These are phyloP conservation scores for Boleophthalmus pectinirostris DNA, from an alignment of 2,113 vertebrate species.

Conservation along the genomic window DNA sequence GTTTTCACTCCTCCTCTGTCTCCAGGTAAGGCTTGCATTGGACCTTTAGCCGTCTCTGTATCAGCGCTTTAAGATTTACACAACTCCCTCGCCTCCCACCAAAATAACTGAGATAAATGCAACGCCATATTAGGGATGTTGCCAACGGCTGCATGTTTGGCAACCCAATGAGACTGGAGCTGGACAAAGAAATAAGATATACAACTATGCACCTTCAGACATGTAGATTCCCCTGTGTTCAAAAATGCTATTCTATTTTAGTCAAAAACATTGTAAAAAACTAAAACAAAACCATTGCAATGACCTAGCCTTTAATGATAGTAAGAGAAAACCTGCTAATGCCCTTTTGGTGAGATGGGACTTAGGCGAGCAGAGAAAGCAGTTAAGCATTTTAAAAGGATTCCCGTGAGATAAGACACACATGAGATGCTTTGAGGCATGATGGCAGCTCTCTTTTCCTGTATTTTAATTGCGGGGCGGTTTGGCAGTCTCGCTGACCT, in stretches of 20 bases:
- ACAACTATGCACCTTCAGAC: slow-evolving; percentile 34
- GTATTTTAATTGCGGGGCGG: slow-evolving; percentile 73
- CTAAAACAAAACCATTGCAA: slow-evolving; percentile 61
- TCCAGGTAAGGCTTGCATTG: slow-evolving; percentile 46
- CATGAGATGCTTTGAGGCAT: slow-evolving; percentile 71
- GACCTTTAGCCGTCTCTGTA: slow-evolving; percentile 40
- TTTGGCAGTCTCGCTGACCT: slow-evolving; percentile 69
- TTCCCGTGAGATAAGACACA: slow-evolving; percentile 67
- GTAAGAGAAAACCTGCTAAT: slow-evolving; percentile 68
- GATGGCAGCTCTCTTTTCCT: slow-evolving; percentile 48
- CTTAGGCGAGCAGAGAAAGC: slow-evolving; percentile 56
- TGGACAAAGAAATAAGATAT: slow-evolving; percentile 13
- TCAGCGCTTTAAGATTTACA: slow-evolving; percentile 48
- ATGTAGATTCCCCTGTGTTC: slow-evolving; percentile 31
- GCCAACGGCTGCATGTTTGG: slow-evolving; percentile 50
- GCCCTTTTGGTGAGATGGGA: slow-evolving; percentile 64
- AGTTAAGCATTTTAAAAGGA: slow-evolving; percentile 58
- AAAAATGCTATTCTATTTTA: slow-evolving; percentile 23
- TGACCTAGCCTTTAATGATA: slow-evolving; percentile 72
- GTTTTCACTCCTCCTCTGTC: slow-evolving; percentile 15
- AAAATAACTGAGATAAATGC: slow-evolving; percentile 58
- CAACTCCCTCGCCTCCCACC: slow-evolving; percentile 50
- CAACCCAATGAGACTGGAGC: slow-evolving; percentile 42
- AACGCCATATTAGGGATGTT: slow-evolving; percentile 31
- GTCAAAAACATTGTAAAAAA: slow-evolving; percentile 41